A percentile compares a stretch with the other conserved stretches of the same genome.
phyloP scores from a whole-genome alignment of 2,888 invertebrate genomes.

The Acronicta psi region DNA sequence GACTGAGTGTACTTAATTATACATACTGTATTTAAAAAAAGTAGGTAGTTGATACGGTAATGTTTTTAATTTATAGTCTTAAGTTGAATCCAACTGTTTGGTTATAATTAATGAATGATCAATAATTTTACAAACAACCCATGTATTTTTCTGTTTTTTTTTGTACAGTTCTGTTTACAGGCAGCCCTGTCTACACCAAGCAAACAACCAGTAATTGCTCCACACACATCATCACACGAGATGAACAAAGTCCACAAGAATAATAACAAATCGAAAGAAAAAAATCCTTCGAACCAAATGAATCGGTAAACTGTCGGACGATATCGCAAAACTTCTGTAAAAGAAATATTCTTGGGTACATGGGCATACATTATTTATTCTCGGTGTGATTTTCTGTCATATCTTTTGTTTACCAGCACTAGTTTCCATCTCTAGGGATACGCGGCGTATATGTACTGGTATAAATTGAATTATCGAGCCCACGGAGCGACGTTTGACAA shows the following conservation, averaged over 20 bases:
- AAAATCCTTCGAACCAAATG: conserved; percentile 37
- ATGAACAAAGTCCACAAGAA: conserved; percentile 30
- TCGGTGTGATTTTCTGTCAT: conserved; percentile 58
- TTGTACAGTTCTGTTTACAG: neutral
- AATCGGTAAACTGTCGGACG: conserved; percentile 45
- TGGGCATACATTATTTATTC: conserved; percentile 69
- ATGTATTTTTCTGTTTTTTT: too few relatives aligned
- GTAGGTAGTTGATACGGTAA: too few relatives aligned
- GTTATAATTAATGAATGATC: too few relatives aligned
- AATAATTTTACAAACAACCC: too few relatives aligned
- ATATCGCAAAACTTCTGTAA: conserved; percentile 56
- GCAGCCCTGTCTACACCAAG: conserved; percentile 2
- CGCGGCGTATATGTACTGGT: conserved; percentile 51
- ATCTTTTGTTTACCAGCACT: conserved; percentile 70
- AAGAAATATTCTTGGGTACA: conserved; percentile 60
- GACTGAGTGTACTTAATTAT: too few relatives aligned
- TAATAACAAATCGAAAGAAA: conserved; percentile 37
- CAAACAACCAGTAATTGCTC: conserved; percentile 8
- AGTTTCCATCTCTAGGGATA: conserved; percentile 61
- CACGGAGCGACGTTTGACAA: conserved; percentile 67
- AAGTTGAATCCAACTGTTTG: too few relatives aligned
- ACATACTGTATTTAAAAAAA: too few relatives aligned
- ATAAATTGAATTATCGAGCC: conserved; percentile 75
- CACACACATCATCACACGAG: conserved; percentile 26
- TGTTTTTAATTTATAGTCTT: too few relatives aligned